Evolutionary conservation across 2,797 vertebrate genomes (phyloP).

Genomic region (Gambelia wislizenii): DNA sequence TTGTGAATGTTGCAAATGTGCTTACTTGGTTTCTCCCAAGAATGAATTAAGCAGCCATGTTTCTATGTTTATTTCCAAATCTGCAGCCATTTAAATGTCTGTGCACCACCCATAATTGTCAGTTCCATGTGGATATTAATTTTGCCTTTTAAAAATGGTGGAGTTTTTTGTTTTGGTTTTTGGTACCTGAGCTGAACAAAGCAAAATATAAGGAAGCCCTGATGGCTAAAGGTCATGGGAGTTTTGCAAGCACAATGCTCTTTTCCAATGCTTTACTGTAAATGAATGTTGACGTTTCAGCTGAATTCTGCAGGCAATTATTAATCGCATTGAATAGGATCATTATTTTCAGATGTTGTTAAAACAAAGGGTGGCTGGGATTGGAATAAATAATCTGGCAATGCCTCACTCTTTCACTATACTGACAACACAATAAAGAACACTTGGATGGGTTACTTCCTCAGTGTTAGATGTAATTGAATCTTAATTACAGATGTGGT

Average conservation of each 20-base stretch:
- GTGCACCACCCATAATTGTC: not conserved
- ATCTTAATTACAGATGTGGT: slow-evolving; percentile 10
- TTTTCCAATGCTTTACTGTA: not conserved
- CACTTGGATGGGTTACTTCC: not conserved
- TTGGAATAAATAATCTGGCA: slow-evolving; percentile 15
- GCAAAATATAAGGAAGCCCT: not conserved
- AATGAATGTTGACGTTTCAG: slow-evolving; percentile 42
- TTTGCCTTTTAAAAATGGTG: not conserved
- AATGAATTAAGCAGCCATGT: too few relatives aligned
- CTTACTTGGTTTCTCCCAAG: not conserved
- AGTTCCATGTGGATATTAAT: not conserved
- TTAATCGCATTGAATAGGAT: not conserved
- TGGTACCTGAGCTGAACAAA: not conserved
- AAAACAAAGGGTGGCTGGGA: too few relatives aligned
- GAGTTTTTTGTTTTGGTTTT: too few relatives aligned
- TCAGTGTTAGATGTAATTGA: slow-evolving; percentile 26
- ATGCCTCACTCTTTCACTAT: not conserved
- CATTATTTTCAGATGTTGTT: slow-evolving; percentile 57
- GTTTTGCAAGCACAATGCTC: not conserved
- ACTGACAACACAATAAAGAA: slow-evolving; percentile 33
- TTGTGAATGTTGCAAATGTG: not conserved
- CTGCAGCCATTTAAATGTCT: not conserved
- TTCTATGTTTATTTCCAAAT: not conserved
- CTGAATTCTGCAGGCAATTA: slow-evolving; percentile 18
- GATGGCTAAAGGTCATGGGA: slow-evolving; percentile 6